phyloP scores from a whole-genome alignment of 2,113 vertebrate species.

The Aegotheles bennettii region DNA sequence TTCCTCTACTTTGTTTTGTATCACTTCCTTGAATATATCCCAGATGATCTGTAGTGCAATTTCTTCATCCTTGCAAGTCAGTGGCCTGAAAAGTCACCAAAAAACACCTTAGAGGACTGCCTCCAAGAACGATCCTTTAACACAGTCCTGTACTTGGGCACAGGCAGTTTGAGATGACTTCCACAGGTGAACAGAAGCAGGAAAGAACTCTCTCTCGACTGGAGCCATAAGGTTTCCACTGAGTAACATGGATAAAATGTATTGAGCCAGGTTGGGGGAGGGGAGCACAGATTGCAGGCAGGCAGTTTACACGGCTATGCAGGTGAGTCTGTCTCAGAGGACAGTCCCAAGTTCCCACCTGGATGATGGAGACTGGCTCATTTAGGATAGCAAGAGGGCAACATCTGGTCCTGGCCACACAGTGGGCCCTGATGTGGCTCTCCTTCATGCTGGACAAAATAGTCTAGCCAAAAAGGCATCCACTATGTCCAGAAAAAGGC shows the following conservation, averaged over 20 bases:
- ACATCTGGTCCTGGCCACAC: neutral
- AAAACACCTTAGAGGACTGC: neutral
- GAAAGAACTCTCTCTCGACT: neutral
- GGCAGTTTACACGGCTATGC: neutral
- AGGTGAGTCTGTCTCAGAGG: neutral
- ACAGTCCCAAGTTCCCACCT: neutral
- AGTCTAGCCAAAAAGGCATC: neutral
- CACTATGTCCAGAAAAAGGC: neutral
- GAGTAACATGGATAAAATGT: neutral
- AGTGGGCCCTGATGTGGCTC: neutral
- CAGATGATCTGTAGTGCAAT: neutral
- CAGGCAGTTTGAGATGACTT: neutral
- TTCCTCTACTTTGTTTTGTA: conserved; percentile 45
- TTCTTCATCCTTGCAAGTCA: neutral
- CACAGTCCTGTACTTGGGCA: neutral
- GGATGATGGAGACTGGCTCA: neutral
- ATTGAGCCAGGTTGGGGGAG: neutral
- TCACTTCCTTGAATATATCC: conserved; percentile 48
- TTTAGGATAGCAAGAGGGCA: neutral
- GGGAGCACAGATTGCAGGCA: neutral
- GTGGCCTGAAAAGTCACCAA: neutral
- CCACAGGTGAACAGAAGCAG: neutral
- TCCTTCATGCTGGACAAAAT: neutral
- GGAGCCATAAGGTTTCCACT: neutral
- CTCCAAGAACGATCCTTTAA: neutral